Evolutionary conservation across 2,888 invertebrate genomes (phyloP).

Genomic region (Chorisops tibialis): DNA sequence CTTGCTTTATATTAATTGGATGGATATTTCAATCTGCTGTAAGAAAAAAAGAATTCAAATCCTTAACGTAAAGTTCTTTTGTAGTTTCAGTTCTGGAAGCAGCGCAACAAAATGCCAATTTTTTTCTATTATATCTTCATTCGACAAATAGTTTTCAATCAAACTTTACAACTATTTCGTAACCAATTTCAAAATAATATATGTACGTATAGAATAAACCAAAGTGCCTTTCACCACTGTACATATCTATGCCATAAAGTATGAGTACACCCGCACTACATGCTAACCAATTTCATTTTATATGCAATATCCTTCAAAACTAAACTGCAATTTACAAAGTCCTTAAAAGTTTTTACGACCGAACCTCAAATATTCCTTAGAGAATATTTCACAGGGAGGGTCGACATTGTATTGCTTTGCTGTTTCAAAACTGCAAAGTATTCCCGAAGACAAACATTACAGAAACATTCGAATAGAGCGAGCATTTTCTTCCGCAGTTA

Average conservation of each 20-base stretch:
- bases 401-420: background rate
- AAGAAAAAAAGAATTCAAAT: too few relatives aligned
- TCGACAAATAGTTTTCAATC: slow-evolving; percentile 8
- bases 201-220: too few relatives aligned
- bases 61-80: too few relatives aligned
- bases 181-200: slow-evolving; percentile 9
- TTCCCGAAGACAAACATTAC: too few relatives aligned
- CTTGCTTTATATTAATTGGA: too few relatives aligned
- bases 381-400: background rate
- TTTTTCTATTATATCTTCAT: too few relatives aligned
- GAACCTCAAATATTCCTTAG: slow-evolving; percentile 22
- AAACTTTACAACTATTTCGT: slow-evolving; percentile 20
- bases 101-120: too few relatives aligned
- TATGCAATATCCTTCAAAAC: slow-evolving; percentile 23
- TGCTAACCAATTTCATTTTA: slow-evolving; percentile 23
- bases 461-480: too few relatives aligned
- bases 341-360: slow-evolving; percentile 22
- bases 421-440: too few relatives aligned
- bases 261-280: background rate
- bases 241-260: background rate
- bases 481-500: too few relatives aligned
- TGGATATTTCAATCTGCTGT: too few relatives aligned
- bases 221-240: background rate
- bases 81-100: too few relatives aligned
- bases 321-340: slow-evolving; percentile 24